A percentile compares a stretch with the other conserved stretches of the same genome.
Conservation (phyloP, 2,797 vertebrate genomes). For the Chelon labrosus region DNA sequence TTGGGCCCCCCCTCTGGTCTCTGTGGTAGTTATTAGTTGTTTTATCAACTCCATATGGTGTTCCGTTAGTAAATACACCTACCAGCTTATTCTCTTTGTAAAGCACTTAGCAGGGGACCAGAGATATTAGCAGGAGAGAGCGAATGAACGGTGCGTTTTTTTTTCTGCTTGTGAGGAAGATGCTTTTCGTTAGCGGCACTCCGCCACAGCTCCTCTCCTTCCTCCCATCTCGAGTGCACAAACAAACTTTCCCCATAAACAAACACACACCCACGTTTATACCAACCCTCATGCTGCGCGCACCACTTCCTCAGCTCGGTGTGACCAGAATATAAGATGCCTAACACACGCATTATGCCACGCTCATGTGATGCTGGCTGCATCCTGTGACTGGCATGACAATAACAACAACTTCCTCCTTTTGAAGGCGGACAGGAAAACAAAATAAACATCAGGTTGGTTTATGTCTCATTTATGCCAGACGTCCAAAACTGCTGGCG, state of each 20-base stretch:
- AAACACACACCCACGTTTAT: constrained; percentile 3
- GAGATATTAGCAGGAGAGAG: not conserved
- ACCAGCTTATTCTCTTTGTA: constrained; percentile 21
- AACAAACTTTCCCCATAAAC: not conserved
- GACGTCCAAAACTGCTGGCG: not conserved
- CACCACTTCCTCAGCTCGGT: constrained; percentile 31
- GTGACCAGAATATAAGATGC: constrained; percentile 30
- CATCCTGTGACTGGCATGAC: constrained; percentile 12
- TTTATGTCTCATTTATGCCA: not conserved
- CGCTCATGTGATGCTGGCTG: constrained; percentile 30
- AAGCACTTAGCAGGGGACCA: constrained; percentile 29
- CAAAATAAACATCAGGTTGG: not conserved
- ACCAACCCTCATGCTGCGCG: constrained; percentile 6
- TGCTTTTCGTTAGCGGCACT: constrained; percentile 21
- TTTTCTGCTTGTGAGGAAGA: constrained; percentile 12
- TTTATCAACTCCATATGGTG: constrained; percentile 64
- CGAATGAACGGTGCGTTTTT: constrained; percentile 1
- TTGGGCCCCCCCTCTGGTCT: constrained; percentile 27
- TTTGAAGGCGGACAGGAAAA: not conserved
- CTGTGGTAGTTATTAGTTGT: constrained; percentile 60
- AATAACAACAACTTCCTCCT: constrained; percentile 37
- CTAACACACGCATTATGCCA: constrained; percentile 3
- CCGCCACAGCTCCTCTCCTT: constrained; percentile 2
- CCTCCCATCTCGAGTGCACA: not conserved
- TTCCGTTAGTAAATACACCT: constrained; percentile 47